Evolutionary conservation across 2,113 vertebrate species (phyloP), one percentile per base, ranked within the genome.

Genomic region (Festucalex cinctus): DNA sequence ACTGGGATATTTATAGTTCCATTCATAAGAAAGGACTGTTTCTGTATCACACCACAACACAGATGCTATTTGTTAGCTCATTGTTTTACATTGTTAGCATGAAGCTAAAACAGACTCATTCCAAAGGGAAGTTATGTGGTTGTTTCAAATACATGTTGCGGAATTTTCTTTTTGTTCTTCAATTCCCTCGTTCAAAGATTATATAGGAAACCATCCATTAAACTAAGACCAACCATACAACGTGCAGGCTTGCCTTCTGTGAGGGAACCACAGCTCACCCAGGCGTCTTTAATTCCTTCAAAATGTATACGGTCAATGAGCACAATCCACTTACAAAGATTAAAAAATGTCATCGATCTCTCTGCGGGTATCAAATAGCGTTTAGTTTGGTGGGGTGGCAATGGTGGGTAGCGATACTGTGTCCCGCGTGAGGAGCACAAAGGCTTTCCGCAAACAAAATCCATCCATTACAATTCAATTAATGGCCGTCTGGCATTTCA

Each of bases 341-440:
- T 90, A 88, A 84, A 86, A 91, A 91, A 91, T 87, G 85, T 90
- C 90, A 92, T 89, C 79, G 83, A 91, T 90, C 88, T 88, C 85
- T 67, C 73, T 89, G 70, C 68, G 82, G 82, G 86, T 86, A 87
- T 91, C 86, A 74, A 73, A 85, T 92, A 77, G 85, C 86, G 32
- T 46, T 53, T 62, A 24, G 13, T 12, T 22, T n/a, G 37, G 43
- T 68, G 70, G 74, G 19, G 75, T 65, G 59, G 78, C 53, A 51
- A 53, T n/a, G 64, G 60, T 57, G 54, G 44, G 19, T 35, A 9
- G 17, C 58, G 77, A 77, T 69, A 73, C 24, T 41, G 71, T 71
- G 75, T 69, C 22, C 60, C 39, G 69, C 43, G 56, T 44, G 66
- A 53, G 56, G 56, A 41, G 13, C 69, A 66, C 59, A 54, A 73